A percentile compares a stretch with the other conserved stretches of the same genome.
phyloP scores from a whole-genome alignment of 2,797 vertebrate genomes.

The Propithecus deckenii region DNA sequence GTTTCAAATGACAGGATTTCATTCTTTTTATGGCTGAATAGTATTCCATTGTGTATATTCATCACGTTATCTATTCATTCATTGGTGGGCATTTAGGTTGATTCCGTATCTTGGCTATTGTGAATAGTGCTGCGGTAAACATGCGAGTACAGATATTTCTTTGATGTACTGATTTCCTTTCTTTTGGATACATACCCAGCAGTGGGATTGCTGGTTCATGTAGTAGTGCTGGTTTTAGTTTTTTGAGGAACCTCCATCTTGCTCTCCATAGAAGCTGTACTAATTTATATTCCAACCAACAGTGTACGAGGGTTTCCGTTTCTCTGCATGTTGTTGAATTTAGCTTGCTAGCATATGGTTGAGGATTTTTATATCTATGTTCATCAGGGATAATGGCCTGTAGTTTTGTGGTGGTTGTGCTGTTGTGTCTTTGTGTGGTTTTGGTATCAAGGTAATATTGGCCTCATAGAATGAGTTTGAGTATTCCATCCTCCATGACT shows the following conservation, averaged over 20 bases:
- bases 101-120: background rate
- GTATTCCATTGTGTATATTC: background rate
- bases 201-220: background rate
- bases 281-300: background rate
- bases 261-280: background rate
- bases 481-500: background rate
- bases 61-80: background rate
- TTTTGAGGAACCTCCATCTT: background rate
- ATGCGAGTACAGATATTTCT: background rate
- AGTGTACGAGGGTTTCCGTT: background rate
- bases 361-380: background rate
- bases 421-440: background rate
- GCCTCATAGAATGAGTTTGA: background rate
- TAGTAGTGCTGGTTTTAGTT: background rate
- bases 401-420: background rate
- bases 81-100: background rate
- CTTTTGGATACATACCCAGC: background rate
- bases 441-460: background rate
- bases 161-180: background rate
- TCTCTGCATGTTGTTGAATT: background rate
- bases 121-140: background rate
- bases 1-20: background rate
- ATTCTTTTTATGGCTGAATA: background rate
- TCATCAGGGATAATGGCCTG: background rate
- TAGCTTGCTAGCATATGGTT: background rate